These are phyloP conservation scores for Thereva nobilitata DNA, from an alignment of 2,888 invertebrate genomes.

Conservation along the genomic window DNA sequence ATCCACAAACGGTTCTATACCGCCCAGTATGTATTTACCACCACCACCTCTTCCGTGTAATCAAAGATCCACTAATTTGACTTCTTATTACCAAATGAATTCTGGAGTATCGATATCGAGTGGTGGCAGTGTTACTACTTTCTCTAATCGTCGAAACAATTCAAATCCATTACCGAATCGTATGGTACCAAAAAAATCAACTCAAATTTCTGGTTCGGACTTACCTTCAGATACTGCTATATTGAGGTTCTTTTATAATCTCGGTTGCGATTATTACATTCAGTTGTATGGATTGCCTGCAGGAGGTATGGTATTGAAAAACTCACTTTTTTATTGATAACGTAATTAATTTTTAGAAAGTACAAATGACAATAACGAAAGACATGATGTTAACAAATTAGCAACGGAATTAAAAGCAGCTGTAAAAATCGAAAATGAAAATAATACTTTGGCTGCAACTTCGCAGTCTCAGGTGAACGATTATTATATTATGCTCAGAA, in stretches of 20 bases:
- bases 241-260: constrained; percentile 69
- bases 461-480: no score
- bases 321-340: neutral
- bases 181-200: constrained; percentile 49
- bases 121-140: neutral
- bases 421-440: no score
- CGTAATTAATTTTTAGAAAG: constrained; percentile 2
- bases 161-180: constrained; percentile 34
- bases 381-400: no score
- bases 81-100: neutral
- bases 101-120: neutral
- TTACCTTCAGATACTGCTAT: constrained; percentile 63
- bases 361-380: neutral
- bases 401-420: no score
- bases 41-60: constrained; percentile 8
- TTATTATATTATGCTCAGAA: no score
- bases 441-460: no score
- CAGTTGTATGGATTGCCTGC: constrained; percentile 39
- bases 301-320: neutral
- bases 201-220: constrained; percentile 49
- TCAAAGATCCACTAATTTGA: constrained; percentile 12
- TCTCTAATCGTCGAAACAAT: neutral
- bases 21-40: constrained; percentile 21
- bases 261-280: constrained; percentile 63
- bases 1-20: constrained; percentile 1